These are phyloP conservation scores for Ptychochromis oligacanthus DNA, from an alignment of 2,113 vertebrate genomes.

Conservation along the genomic window DNA sequence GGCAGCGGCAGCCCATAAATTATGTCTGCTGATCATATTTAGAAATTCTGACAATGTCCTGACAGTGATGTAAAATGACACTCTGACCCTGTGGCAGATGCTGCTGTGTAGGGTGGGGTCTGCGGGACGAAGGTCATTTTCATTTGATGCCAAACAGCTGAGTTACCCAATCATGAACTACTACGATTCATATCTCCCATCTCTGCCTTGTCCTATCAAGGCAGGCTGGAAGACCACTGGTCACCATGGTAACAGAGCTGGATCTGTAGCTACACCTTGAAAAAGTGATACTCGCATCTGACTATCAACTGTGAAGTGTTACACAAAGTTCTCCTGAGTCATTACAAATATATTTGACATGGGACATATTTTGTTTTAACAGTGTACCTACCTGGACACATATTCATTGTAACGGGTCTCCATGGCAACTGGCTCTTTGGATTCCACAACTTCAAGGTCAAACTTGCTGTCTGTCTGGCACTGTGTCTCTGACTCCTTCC, in stretches of 20 bases:
- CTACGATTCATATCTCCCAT: conserved; percentile 34
- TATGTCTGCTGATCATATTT: conserved; percentile 45
- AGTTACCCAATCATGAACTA: conserved; percentile 61
- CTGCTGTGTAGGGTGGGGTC: conserved; percentile 38
- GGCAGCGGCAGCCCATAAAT: conserved; percentile 34
- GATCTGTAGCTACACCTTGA: conserved; percentile 64
- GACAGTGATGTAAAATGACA: conserved; percentile 63
- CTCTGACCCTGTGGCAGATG: conserved; percentile 62
- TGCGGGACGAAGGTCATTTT: conserved; percentile 50
- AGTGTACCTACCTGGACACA: conserved; percentile 86
- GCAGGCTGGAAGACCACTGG: conserved; percentile 64
- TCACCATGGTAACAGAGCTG: conserved; percentile 76
- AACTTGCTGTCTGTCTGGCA: conserved; percentile 96
- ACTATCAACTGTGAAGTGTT: conserved; percentile 16
- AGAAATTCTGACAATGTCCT: conserved; percentile 50
- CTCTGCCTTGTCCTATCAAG: conserved; percentile 58
- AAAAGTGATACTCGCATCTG: conserved; percentile 9
- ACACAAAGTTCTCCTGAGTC: conserved; percentile 24
- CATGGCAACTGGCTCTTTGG: conserved; percentile 82
- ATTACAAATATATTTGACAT: background rate
- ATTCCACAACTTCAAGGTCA: conserved; percentile 82
- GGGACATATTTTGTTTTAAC: background rate
- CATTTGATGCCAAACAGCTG: conserved; percentile 59
- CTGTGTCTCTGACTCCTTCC: conserved; percentile 96
- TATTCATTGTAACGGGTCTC: conserved; percentile 88